Evolutionary conservation across 2,888 invertebrate genomes (phyloP).

Genomic region (Cryptus viduatorius): DNA sequence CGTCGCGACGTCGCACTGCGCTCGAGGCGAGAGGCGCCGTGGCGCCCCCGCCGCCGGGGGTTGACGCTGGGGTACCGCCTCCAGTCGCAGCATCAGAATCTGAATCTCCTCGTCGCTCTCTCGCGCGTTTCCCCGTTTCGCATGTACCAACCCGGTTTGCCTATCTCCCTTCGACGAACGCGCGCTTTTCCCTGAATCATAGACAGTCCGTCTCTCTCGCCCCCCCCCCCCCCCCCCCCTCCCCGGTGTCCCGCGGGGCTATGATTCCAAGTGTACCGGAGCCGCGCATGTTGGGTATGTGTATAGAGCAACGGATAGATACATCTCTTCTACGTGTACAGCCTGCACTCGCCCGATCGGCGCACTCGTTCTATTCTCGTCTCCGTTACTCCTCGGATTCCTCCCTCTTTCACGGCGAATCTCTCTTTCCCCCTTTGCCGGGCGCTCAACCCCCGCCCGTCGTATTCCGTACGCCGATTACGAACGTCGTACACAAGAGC

Average conservation of each 20-base stretch:
- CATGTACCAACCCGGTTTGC: conserved; percentile 22
- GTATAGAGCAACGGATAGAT: conserved; percentile 27
- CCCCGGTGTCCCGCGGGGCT: neutral
- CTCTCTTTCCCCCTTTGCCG: conserved; percentile 50
- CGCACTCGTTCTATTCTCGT: conserved; percentile 54
- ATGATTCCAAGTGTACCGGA: conserved; percentile 24
- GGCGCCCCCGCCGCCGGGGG: conserved; percentile 76
- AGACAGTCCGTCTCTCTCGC: conserved; percentile 45
- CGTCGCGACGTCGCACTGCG: conserved; percentile 85
- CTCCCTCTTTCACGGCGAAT: conserved; percentile 52
- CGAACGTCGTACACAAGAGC: conserved; percentile 52
- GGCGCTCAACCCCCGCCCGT: conserved; percentile 60
- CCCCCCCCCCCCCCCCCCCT: neutral
- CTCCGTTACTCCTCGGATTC: conserved; percentile 38
- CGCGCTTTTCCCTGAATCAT: conserved; percentile 5
- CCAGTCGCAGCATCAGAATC: conserved; percentile 80
- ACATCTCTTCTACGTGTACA: conserved; percentile 49
- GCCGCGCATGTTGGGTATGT: conserved; percentile 3
- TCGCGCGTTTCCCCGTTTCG: conserved; percentile 2
- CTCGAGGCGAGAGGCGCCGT: conserved; percentile 83
- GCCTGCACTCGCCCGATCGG: conserved; percentile 63
- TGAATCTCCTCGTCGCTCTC: conserved; percentile 40
- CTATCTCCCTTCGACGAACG: conserved; percentile 27
- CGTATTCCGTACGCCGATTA: conserved; percentile 64
- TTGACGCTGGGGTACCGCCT: conserved; percentile 83